Percentiles rank a stretch among this genome's conserved stretches.
phyloP scores from a whole-genome alignment of 2,888 invertebrate species.

The Polymixis flavicincta region DNA sequence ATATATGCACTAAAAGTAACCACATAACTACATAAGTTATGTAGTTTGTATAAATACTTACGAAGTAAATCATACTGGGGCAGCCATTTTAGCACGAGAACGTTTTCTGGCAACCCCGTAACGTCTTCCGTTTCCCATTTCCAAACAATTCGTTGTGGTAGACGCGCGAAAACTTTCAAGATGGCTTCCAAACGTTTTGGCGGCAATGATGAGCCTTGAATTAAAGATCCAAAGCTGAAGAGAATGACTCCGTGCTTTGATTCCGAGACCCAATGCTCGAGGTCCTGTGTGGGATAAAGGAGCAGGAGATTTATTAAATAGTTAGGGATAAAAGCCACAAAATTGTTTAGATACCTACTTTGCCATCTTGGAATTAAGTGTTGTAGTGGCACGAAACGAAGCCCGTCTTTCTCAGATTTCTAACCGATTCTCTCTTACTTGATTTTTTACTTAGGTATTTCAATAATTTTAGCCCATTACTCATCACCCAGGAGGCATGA shows the following conservation, averaged over 20 bases:
- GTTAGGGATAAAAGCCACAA: neutral
- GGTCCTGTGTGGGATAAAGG: slow-evolving; percentile 76
- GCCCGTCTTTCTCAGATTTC: neutral
- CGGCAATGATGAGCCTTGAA: slow-evolving; percentile 91
- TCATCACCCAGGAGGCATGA: neutral
- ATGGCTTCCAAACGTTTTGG: slow-evolving; percentile 89
- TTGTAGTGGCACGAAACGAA: neutral
- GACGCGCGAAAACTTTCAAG: slow-evolving; percentile 89
- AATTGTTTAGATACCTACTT: too few species aligned
- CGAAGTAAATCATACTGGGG: slow-evolving; percentile 93
- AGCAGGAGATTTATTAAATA: neutral
- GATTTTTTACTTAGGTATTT: too few species aligned
- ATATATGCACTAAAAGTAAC: neutral
- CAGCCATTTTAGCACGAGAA: slow-evolving; percentile 91
- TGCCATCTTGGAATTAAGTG: neutral
- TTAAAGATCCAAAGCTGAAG: slow-evolving; percentile 94
- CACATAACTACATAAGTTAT: neutral
- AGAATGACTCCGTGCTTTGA: slow-evolving; percentile 92
- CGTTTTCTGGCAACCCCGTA: slow-evolving; percentile 89
- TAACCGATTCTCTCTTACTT: neutral
- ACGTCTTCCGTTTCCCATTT: slow-evolving; percentile 92
- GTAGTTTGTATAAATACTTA: slow-evolving; percentile 76
- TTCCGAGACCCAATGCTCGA: slow-evolving; percentile 91
- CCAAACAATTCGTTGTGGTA: slow-evolving; percentile 93
- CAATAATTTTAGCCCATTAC: neutral